phyloP scores from a whole-genome alignment of 2,797 vertebrate genomes.

The Okamejei kenojei region DNA sequence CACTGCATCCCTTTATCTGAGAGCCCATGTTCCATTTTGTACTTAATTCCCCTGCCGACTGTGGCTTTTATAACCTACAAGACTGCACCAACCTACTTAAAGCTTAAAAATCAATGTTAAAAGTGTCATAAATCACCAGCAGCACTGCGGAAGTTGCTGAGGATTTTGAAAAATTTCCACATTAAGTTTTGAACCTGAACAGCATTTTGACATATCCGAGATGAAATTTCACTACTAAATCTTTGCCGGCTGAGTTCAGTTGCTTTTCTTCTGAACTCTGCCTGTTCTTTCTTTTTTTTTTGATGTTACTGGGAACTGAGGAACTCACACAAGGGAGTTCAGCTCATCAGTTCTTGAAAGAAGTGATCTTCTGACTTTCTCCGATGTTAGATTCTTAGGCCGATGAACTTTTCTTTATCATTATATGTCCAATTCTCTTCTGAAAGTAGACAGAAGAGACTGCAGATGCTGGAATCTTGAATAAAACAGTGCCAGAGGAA shows the following conservation, averaged over 20 bases:
- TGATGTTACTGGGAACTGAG: not conserved
- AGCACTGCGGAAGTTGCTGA: too few species aligned
- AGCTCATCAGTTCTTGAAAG: not conserved
- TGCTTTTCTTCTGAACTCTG: not conserved
- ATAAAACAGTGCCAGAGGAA: too few species aligned
- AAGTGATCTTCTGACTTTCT: too few species aligned
- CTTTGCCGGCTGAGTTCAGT: not conserved
- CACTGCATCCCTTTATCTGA: conserved; percentile 13
- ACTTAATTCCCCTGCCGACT: not conserved
- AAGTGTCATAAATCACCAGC: not conserved
- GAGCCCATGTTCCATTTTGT: conserved; percentile 2
- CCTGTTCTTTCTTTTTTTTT: not conserved
- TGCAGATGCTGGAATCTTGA: too few species aligned
- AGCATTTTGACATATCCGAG: not conserved
- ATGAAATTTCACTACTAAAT: not conserved
- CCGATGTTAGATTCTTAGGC: not conserved
- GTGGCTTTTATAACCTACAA: not conserved
- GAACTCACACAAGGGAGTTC: not conserved
- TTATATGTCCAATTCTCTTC: not conserved
- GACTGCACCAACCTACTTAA: not conserved
- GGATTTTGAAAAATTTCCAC: not conserved
- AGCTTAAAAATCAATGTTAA: conserved; percentile 4
- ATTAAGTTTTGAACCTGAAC: not conserved
- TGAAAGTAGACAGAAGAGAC: too few species aligned
- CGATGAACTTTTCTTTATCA: not conserved